Evolutionary conservation across 2,113 vertebrate genomes (phyloP), one percentile per base, ranked within the genome.

Genomic region (Xiphophorus couchianus): DNA sequence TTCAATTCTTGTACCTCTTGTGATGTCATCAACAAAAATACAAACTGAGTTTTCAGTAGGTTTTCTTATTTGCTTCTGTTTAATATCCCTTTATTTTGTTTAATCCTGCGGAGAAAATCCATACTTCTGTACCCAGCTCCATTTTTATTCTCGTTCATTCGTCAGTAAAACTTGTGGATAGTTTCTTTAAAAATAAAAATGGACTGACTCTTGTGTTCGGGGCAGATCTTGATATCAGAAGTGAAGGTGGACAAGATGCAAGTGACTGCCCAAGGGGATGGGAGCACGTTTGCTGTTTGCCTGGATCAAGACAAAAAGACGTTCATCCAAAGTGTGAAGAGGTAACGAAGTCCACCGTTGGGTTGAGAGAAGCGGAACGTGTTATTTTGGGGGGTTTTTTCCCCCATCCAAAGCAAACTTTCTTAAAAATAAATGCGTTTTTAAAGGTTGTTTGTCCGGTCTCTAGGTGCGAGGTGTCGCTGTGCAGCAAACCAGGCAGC

Each of bases 281-380:
- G 92, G 80, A 95, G 94, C 4, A 96, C 96, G 1, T 99, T 99
- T 0, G 96, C 96, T 0, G 96, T 99, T 74, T 99, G 98, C 89
- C 92, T 99, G 83, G 98, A 99, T 90, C 97, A 98, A 91, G 98
- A 99, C 5, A 96, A 99, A 84, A 96, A 96, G 86, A 98, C 97
- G 87, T 97, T 99, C 89, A 91, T 98, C 66, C 98, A 98, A 84
- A 96, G 96, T 0, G 96, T 99, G 4, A 95, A 94, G 87, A 96
- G 96, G 97, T 99, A 66, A 33, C 60, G 33, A 6, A 17, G 13
- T 1, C 17, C 5, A 5, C 19, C 39, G 14, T 5, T 42, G 39
- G 39, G 39, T 42, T 8, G 51, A n/a, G 51, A 58, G 10, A 58
- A 58, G 25, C 7, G 25, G 22, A 58, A 58, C 8, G 25, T 58